Base-by-base conservation (phyloP, 1,140 invertebrate species). In the Lycorma delicatula region DNA sequence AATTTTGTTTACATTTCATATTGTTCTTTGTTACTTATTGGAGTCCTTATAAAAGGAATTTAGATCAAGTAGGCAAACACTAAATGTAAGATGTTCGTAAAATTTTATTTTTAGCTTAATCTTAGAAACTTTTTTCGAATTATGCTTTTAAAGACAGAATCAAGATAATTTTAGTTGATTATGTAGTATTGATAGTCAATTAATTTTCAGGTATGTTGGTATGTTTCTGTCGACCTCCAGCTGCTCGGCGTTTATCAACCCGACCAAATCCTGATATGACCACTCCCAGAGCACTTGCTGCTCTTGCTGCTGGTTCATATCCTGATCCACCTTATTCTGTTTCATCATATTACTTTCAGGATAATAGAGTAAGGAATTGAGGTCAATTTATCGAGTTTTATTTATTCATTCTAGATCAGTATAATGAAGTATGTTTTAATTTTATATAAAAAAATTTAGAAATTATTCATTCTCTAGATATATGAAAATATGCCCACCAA, bases 311-410 rank as follows among this genome's bases (percentile, higher is more conserved):
- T n/a, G 58, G 59, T n/a, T 54, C 49, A n/a, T 63, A 65, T 63
- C 27, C 28, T 70, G 78, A 56, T 73, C 75, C 55, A 70, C 68
- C 51, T 12, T 18, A 80, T 67, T 81, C 77, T 26, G 74, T 79
- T 13, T 85, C 85, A 34, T 83, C 85, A 1, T 88, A 89, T 70
- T 93, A 93, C 71, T 87, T 87, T 71, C 85, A 89, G 71, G 86
- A 88, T 68, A 77, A 5, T 11, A 16, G 41, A 22, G 41, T 44
- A 44, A 44, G n/a, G n/a, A n/a, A n/a, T n/a, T n/a, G n/a, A n/a
- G n/a, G n/a, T n/a, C n/a, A n/a, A n/a, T n/a, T n/a, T n/a, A n/a
- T n/a, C n/a, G n/a, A n/a, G n/a, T n/a, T n/a, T n/a, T n/a, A n/a
- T n/a, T n/a, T n/a, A n/a, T n/a, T n/a, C n/a, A n/a, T n/a, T n/a